Evolutionary conservation across 1,140 invertebrate species (phyloP).

Genomic region (Notospermus geniculatus): DNA sequence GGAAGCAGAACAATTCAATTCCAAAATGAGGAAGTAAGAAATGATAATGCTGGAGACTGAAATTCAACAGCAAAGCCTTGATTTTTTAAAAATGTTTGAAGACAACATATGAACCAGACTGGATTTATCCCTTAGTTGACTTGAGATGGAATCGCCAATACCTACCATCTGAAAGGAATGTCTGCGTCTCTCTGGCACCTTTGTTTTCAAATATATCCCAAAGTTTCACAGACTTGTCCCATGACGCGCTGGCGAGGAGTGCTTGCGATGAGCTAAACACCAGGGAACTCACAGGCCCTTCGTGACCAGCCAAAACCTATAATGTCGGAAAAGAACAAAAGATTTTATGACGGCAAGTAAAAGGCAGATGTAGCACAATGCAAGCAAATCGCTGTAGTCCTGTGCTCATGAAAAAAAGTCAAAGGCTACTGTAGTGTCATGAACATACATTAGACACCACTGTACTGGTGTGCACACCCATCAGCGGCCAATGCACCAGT

Average conservation of each 20-base stretch:
- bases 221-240: constrained; percentile 89
- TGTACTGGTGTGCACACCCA: too few species aligned
- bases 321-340: constrained; percentile 15
- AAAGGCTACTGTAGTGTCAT: too few species aligned
- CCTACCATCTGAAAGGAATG: constrained; percentile 74
- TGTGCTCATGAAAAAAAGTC: too few species aligned
- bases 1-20: constrained; percentile 33
- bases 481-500: too few species aligned
- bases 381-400: too few species aligned
- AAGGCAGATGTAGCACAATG: too few species aligned
- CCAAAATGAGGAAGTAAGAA: too few species aligned
- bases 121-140: too few species aligned
- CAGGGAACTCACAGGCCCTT: constrained; percentile 82
- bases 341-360: background rate
- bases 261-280: constrained; percentile 76
- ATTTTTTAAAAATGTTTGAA: too few species aligned
- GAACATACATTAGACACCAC: too few species aligned
- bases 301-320: constrained; percentile 83
- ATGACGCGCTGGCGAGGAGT: constrained; percentile 81
- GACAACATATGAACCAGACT: too few species aligned
- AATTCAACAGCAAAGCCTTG: background rate
- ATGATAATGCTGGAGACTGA: constrained; percentile 5
- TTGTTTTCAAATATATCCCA: constrained; percentile 88
- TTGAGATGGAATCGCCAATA: background rate
- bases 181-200: constrained; percentile 78